Evolutionary conservation across 2,888 invertebrate genomes (phyloP), one percentile per base, ranked within the genome.

Genomic region (Rhingia campestris): DNA sequence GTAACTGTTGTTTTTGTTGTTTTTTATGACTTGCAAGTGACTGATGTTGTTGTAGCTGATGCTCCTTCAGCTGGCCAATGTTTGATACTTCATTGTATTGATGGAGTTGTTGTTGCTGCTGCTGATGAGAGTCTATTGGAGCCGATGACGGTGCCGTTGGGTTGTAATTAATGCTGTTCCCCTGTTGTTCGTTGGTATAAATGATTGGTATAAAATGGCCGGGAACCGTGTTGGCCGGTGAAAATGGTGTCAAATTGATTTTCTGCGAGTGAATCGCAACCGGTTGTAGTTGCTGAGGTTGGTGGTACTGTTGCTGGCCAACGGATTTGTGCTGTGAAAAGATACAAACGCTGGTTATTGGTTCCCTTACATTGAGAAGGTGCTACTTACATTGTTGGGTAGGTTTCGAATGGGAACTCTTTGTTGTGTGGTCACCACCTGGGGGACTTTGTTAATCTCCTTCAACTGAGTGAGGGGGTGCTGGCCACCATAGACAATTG

Each of bases 121-220:
- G 79, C 30, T 69, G 81, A 49, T 77, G 82, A 69, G 67, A 33
- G 35, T 67, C 77, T 41, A 67, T 39, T 51, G 51, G 56, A 10
- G 67, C 22, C 14, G 73, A 37, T 12, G 67, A 58, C 2, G 73
- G 37, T 6, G 39, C 67, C 41, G 76, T 72, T 37, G 75, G 56
- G 39, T 84, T 84, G 67, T 81, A 80, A 74, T 86, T 84, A 22
- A 73, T 39, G 53, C 64, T 86, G 45, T 86, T 81, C 6, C 66
- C 72, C 10, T 73, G 79, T 54, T 73, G 79, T 54, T 86, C 74
- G 45, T 84, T 87, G 58, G 89, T 88, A 88, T 91, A 91, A 88
- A 91, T 89, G 87, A 93, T 93, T 53, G 93, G 93, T 82, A 92
- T 89, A 88, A 93, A 93, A 84, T 92, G 91, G 69, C 93, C 93